Base-by-base conservation (phyloP, 2,888 invertebrate genomes). In the Parnassius mnemosyne region DNA sequence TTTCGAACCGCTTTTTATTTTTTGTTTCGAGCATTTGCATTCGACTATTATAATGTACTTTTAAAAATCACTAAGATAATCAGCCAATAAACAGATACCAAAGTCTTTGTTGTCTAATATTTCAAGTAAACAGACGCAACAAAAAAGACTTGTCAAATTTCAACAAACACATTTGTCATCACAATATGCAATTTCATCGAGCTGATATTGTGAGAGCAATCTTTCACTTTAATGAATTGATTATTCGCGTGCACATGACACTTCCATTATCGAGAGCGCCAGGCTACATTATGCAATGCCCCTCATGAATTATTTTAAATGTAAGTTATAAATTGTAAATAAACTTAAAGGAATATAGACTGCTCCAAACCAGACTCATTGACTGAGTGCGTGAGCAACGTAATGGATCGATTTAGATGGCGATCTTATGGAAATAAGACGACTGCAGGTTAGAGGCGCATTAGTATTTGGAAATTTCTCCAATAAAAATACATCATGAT, bases 191-290 rank as follows among this genome's bases (percentile, higher is more conserved):
- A 63, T 67, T 69, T 66, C 58, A 68, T 68, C 68, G 65, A 68
- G 57, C 54, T 62, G 64, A 68, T 59, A 51, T 50, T 43, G 53
- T 44, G 34, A 52, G 43, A 59, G 53, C 66, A 66, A 68, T 70
- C 68, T 65, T 64, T 70, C 68, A 66, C 63, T 66, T 66, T 65
- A 69, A 66, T 60, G 57, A 68, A 70, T 70, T 65, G 68, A 67
- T 67, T 65, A 60, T 63, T 63, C 63, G 57, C 66, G 50, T 49
- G 47, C 65, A 56, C 61, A 44, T 60, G 63, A 59, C 61, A 54
- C 51, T 53, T 53, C 57, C 56, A 63, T 63, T 59, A 56, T 56
- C 55, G 57, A 43, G 34, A 57, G 54, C 47, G 56, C 52, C 42
- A 12, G 55, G 10, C n/a, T 10, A 44, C 62, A 44, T 61, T 61